A percentile compares a stretch with the other conserved stretches of the same genome.
These are phyloP conservation scores for Porites evermanni DNA, from an alignment of 92 coral and sea anemone species.

Conservation along the genomic window DNA sequence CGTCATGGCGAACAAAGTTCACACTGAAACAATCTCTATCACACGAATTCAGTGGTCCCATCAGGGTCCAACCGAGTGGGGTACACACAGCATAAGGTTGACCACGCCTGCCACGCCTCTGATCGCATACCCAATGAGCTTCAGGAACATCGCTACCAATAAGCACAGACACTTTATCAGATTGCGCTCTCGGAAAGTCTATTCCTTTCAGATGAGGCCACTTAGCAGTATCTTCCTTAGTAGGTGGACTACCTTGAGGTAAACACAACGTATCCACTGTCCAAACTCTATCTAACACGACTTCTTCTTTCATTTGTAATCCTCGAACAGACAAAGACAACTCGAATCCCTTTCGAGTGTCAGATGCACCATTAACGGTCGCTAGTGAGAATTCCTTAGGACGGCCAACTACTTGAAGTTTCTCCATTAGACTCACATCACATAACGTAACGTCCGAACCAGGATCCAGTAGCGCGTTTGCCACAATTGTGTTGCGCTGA, in stretches of 20 bases:
- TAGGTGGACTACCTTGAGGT: conserved; percentile 25
- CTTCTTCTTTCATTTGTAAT: background rate
- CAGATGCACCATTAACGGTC: conserved; percentile 46
- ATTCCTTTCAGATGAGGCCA: conserved; percentile 55
- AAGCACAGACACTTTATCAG: conserved; percentile 22
- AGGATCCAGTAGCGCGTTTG: conserved; percentile 28
- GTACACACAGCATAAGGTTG: conserved; percentile 65
- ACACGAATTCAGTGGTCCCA: conserved; percentile 44
- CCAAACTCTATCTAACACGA: conserved; percentile 46
- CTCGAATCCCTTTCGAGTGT: conserved; percentile 13
- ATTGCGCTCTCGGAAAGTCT: conserved; percentile 15
- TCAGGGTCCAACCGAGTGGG: conserved; percentile 62
- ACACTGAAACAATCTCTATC: background rate
- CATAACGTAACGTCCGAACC: conserved; percentile 45
- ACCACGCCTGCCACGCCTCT: conserved; percentile 53
- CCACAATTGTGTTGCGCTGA: background rate
- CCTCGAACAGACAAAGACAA: conserved; percentile 20
- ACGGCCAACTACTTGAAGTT: conserved; percentile 15
- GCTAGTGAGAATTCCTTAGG: conserved; percentile 27
- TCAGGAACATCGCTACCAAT: conserved; percentile 70
- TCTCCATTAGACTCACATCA: conserved; percentile 9
- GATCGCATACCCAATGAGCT: conserved; percentile 66
- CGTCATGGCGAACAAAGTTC: conserved; percentile 2
- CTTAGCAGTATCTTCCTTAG: conserved; percentile 11
- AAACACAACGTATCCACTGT: conserved; percentile 44